These are phyloP conservation scores for Galago senegalensis DNA, from an alignment of 2,797 vertebrate species.

Conservation along the genomic window DNA sequence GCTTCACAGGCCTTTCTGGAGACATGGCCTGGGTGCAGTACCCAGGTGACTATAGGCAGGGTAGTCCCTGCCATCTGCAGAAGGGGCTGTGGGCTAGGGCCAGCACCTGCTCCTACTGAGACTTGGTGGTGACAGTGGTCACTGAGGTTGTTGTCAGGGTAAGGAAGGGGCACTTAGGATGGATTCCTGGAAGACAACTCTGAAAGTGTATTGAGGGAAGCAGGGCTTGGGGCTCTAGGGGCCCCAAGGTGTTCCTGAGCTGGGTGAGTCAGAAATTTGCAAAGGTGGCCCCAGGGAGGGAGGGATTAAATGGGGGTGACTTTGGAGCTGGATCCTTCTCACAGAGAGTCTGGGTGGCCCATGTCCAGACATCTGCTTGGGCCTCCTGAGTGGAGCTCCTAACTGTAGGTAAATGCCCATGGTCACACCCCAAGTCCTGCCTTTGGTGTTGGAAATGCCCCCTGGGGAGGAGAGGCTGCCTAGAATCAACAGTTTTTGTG, in stretches of 20 bases:
- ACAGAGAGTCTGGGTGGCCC: too few species aligned
- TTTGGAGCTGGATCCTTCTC: neutral
- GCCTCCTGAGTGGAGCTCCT: neutral
- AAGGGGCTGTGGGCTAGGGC: neutral
- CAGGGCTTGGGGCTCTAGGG: neutral
- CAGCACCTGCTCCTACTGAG: neutral
- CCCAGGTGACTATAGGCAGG: neutral
- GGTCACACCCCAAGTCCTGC: neutral
- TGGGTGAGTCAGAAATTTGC: neutral
- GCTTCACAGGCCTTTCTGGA: neutral
- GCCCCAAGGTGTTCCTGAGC: neutral
- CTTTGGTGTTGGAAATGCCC: neutral
- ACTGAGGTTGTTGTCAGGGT: too few species aligned
- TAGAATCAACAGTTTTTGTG: neutral
- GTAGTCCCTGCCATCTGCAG: neutral
- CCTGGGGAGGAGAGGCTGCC: neutral
- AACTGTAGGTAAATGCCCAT: fast-evolving
- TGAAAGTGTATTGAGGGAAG: neutral
- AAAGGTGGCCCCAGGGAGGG: neutral
- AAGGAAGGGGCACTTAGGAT: neutral
- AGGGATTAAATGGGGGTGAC: too few species aligned
- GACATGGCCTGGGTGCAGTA: neutral
- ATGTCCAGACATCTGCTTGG: too few species aligned
- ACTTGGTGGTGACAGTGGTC: too few species aligned
- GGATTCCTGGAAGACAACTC: too few species aligned